A percentile compares a stretch with the other conserved stretches of the same genome.
Conservation (phyloP, 2,113 vertebrate species). For the Tachysurus fulvidraco region DNA sequence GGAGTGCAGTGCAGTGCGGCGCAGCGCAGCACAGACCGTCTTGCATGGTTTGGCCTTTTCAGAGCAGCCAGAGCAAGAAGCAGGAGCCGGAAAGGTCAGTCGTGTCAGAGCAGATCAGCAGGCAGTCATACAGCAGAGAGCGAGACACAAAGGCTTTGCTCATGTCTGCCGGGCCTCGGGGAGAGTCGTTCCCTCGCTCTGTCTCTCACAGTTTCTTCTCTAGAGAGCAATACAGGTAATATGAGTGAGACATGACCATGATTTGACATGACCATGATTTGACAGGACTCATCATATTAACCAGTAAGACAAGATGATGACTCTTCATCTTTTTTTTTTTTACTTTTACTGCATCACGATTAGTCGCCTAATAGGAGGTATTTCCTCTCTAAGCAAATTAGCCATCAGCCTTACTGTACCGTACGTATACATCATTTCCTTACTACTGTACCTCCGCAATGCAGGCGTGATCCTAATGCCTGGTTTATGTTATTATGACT, state of each 20-base stretch:
- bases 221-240: conserved; percentile 53
- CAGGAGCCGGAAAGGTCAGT: conserved; percentile 71
- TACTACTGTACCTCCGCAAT: not conserved
- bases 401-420: not conserved
- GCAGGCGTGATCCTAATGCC: not conserved
- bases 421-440: not conserved
- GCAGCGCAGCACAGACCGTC: conserved; percentile 30
- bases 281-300: not conserved
- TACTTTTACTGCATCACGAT: conserved; percentile 2
- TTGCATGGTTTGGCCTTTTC: conserved; percentile 67
- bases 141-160: conserved; percentile 13
- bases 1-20: conserved; percentile 16
- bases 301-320: not conserved
- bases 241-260: conserved; percentile 29
- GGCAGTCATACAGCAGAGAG: conserved; percentile 55
- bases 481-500: not conserved
- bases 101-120: conserved; percentile 70
- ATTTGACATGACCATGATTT: conserved; percentile 42
- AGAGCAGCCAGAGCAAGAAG: conserved; percentile 50
- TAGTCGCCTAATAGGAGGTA: conserved; percentile 39
- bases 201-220: conserved; percentile 59
- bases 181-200: conserved; percentile 50
- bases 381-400: conserved; percentile 34
- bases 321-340: not conserved
- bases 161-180: conserved; percentile 46